A percentile compares a stretch with the other conserved stretches of the same genome.
These are phyloP conservation scores for Caradrina kadenii DNA, from an alignment of 2,888 invertebrate species.

Conservation along the genomic window DNA sequence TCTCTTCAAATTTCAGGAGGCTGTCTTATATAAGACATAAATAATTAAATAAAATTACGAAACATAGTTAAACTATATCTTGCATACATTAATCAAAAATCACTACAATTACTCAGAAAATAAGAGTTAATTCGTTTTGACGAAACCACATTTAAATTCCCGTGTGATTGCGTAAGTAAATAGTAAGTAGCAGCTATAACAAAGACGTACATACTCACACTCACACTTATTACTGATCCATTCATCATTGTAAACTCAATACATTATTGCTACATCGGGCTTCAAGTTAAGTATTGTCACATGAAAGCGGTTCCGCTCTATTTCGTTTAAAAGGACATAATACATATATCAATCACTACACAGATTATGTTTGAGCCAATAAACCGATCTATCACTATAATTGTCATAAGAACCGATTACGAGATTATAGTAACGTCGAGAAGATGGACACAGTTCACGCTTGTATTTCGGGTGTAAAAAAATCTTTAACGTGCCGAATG, in stretches of 20 bases:
- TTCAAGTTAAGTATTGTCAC: conserved; percentile 14
- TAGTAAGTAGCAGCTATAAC: neutral
- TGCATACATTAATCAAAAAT: no score
- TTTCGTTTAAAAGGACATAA: conserved; percentile 26
- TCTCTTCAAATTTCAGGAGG: no score
- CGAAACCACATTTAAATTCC: neutral
- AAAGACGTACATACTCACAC: no score
- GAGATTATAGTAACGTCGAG: conserved; percentile 6
- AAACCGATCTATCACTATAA: conserved; percentile 29
- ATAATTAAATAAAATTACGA: no score
- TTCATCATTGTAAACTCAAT: conserved; percentile 33
- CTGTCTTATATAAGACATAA: no score
- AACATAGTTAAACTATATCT: no score
- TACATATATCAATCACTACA: conserved; percentile 17
- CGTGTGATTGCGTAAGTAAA: neutral
- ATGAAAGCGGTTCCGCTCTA: conserved; percentile 44
- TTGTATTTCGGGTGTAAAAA: neutral
- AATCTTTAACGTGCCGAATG: no score
- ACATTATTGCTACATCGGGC: conserved; percentile 44
- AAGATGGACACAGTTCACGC: conserved; percentile 13
- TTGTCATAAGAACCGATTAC: conserved; percentile 25
- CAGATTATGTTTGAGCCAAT: conserved; percentile 18
- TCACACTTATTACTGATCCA: conserved; percentile 14
- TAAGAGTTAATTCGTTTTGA: no score
- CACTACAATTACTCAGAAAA: no score